These are phyloP conservation scores for Sarcophaga peregrina DNA, from an alignment of 1,140 invertebrate species.

Conservation along the genomic window DNA sequence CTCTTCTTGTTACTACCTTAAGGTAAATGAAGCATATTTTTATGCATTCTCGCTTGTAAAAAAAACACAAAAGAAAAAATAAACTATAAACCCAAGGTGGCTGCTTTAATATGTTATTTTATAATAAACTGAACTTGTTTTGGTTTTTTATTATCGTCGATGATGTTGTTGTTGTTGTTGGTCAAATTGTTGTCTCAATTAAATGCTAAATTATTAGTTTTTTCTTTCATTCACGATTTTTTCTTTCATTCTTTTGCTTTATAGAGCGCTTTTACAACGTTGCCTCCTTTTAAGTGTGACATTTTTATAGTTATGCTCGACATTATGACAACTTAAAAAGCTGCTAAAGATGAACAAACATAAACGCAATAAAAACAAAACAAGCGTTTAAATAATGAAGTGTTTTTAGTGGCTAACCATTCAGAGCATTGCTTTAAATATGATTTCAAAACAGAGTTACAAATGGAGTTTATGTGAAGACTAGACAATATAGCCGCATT, in stretches of 20 bases:
- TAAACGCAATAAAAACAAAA: background rate
- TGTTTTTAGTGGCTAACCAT: background rate
- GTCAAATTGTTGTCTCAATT: conserved; percentile 29
- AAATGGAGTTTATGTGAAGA: background rate
- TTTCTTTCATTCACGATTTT: background rate
- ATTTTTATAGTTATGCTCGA: conserved; percentile 36
- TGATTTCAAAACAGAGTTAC: conserved; percentile 21
- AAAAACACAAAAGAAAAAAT: too few relatives aligned
- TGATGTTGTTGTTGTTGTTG: background rate
- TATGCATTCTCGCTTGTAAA: background rate
- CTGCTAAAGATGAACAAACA: background rate
- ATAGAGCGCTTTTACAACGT: background rate
- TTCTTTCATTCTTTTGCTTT: too few relatives aligned
- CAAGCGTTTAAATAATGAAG: conserved; percentile 11
- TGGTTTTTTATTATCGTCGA: background rate
- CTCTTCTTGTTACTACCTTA: background rate
- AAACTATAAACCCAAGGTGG: background rate
- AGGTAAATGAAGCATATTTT: background rate
- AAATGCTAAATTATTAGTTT: conserved; percentile 26
- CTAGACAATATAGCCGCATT: background rate
- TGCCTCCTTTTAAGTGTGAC: background rate
- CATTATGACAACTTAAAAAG: conserved; percentile 24
- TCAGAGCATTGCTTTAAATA: conserved; percentile 6
- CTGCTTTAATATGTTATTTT: background rate
- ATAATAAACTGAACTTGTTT: background rate